Evolutionary conservation across 2,113 vertebrate genomes (phyloP).

Genomic region (Ancistrus triradiatus): DNA sequence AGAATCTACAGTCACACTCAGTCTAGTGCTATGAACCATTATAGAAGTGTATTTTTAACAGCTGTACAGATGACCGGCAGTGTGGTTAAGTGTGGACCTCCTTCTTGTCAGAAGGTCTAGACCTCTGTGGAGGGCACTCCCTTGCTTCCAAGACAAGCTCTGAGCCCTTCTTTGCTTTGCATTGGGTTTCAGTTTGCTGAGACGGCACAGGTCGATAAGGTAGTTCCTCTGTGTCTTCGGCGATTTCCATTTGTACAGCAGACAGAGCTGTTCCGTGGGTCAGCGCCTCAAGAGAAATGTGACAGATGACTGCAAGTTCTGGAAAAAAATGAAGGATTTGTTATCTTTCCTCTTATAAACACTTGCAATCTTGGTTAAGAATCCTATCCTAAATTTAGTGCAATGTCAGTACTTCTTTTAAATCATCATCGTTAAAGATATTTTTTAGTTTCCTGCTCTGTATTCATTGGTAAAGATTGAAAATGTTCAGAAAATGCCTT

Average conservation of each 20-base stretch:
- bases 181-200: conserved; percentile 54
- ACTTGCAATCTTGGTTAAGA: no score
- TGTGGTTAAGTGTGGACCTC: conserved; percentile 24
- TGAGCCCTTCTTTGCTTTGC: conserved; percentile 38
- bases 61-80: conserved; percentile 37
- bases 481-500: no score
- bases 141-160: conserved; percentile 36
- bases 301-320: conserved; percentile 67
- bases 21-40: conserved; percentile 44
- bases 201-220: conserved; percentile 43
- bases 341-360: no score
- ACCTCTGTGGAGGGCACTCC: conserved; percentile 50
- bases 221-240: conserved; percentile 41
- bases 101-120: conserved; percentile 53
- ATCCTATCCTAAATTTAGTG: no score
- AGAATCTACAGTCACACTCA: conserved; percentile 54
- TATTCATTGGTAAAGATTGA: no score
- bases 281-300: conserved; percentile 61
- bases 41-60: conserved; percentile 45
- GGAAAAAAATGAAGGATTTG: conserved; percentile 50
- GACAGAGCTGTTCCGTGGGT: conserved; percentile 11
- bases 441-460: no score
- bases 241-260: conserved; percentile 48
- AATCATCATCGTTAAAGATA: no score
- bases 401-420: no score